These are phyloP conservation scores for Littorina saxatilis DNA, from an alignment of 1,140 invertebrate genomes.

Conservation along the genomic window DNA sequence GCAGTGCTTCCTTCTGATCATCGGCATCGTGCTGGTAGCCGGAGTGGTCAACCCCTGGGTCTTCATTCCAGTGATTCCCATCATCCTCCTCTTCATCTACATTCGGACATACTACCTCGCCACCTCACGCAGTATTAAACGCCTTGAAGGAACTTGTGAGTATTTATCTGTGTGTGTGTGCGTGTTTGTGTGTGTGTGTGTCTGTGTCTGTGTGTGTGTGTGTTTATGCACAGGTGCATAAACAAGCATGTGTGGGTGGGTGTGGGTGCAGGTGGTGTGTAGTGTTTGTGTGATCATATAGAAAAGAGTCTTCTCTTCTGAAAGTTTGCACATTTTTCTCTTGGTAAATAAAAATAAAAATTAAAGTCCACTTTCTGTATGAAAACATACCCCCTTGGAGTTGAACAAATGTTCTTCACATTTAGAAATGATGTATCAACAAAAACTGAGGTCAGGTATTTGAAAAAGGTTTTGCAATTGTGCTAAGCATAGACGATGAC, in stretches of 20 bases:
- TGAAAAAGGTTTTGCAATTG: too few species aligned
- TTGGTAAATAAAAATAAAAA: too few species aligned
- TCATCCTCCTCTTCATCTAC: constrained; percentile 84
- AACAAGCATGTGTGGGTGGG: too few species aligned
- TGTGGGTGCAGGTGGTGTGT: background rate
- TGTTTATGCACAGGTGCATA: background rate
- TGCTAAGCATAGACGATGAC: too few species aligned
- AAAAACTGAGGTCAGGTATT: too few species aligned
- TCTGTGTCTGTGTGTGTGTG: background rate
- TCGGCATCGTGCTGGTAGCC: constrained; percentile 87
- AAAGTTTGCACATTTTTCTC: too few species aligned
- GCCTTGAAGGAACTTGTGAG: constrained; percentile 90
- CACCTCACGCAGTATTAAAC: constrained; percentile 90
- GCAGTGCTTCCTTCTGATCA: constrained; percentile 83
- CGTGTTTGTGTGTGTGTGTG: background rate
- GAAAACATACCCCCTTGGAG: too few species aligned
- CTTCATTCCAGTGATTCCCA: constrained; percentile 79
- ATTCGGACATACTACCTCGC: constrained; percentile 87
- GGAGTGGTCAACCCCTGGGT: constrained; percentile 86
- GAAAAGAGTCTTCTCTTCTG: too few species aligned
- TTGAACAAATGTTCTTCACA: too few species aligned
- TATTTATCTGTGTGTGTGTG: constrained; percentile 9
- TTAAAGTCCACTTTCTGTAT: too few species aligned
- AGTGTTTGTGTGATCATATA: too few species aligned
- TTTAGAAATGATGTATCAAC: too few species aligned